Evolutionary conservation across 1,140 invertebrate species (phyloP), one percentile per base, ranked within the genome.

Genomic region (Heliconius congener): DNA sequence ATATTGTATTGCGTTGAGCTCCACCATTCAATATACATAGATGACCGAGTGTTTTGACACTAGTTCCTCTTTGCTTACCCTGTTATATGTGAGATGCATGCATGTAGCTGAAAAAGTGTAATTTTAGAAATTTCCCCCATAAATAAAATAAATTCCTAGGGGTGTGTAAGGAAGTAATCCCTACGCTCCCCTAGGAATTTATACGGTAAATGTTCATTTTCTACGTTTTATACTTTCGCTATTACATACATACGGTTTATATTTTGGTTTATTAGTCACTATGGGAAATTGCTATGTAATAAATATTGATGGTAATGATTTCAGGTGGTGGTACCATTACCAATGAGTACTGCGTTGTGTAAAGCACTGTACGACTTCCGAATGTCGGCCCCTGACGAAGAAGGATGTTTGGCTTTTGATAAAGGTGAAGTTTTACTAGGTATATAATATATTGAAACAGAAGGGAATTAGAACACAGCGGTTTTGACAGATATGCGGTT

Each of bases 361-460:
- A 98, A 98, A 95, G 98, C 98, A 71, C 94, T 99, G 57, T 99
- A 98, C 91, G 98, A 99, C 95, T 99, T 99, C 92, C 96, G 97
- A 86, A 98, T 98, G 96, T 97, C 97, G 0, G 97, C 98, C 85
- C 97, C 98, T 81, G 97, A 98, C 84, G 98, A 99, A 86, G 98
- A 99, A 94, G 98, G 98, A 66, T 99, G 98, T 94, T 95, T 99
- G 42, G 97, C 97, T 37, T 99, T 99, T 93, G 97, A 97, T 87
- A 99, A 99, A 96, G 98, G 98, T 94, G 84, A 78, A 1, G 23
- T 57, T 72, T 39, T 39, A 72, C 16, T 72, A 23, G 23, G 23
- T 23, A 13, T 71, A 23, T 60, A 16, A 16, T 37, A 37, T 37
- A 37, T 37, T 37, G 34, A 6, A 37, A 37, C 6, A 37, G 34